Evolutionary conservation across 2,113 vertebrate species (phyloP).

Genomic region (Oreochromis niloticus): DNA sequence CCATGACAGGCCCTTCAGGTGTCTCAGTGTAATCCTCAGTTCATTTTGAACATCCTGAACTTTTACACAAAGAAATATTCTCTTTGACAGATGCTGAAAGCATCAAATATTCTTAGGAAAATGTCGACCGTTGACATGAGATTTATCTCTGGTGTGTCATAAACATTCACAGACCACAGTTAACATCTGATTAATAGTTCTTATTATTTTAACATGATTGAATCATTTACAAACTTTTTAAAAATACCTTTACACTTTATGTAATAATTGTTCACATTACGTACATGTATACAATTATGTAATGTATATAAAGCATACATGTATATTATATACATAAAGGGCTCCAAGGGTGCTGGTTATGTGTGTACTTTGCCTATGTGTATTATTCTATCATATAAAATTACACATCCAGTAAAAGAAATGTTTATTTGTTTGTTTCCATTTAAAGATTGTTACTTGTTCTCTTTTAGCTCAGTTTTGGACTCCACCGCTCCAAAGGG

Average conservation of each 20-base stretch:
- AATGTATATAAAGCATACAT: neutral
- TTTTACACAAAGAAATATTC: neutral
- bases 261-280: neutral
- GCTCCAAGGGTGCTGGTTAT: neutral
- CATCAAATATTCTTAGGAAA: neutral
- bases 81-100: neutral
- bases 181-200: neutral
- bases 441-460: neutral
- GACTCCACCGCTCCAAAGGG: neutral
- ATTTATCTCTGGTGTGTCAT: neutral
- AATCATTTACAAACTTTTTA: neutral
- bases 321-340: neutral
- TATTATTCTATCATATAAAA: neutral
- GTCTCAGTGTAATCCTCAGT: neutral
- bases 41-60: neutral
- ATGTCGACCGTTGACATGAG: neutral
- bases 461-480: neutral
- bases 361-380: neutral
- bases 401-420: neutral
- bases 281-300: too few species aligned
- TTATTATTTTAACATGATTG: neutral
- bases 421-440: neutral
- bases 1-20: fast-evolving
- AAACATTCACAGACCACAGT: neutral
- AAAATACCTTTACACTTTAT: neutral